Evolutionary conservation across 35 echinoderm and acorn worm species (phyloP).

Genomic region (Heliocidaris erythrogramma): DNA sequence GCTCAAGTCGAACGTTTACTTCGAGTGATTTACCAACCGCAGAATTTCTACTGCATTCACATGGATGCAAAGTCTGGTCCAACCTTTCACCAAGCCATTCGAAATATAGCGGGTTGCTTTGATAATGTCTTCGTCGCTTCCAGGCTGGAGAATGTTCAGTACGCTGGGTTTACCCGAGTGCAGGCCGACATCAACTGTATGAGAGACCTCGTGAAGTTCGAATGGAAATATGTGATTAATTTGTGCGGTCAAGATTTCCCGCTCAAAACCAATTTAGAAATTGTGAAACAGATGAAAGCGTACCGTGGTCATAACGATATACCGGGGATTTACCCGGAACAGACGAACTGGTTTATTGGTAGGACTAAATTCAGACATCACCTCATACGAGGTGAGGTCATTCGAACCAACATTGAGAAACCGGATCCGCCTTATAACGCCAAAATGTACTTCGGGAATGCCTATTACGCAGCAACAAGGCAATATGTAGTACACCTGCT

Average conservation of each 20-base stretch:
- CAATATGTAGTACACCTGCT: constrained; percentile 57
- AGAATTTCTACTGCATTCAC: constrained; percentile 77
- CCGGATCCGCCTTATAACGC: constrained; percentile 50
- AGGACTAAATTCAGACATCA: constrained; percentile 13
- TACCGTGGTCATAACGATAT: constrained; percentile 66
- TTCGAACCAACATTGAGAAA: constrained; percentile 39
- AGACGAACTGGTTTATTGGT: background rate
- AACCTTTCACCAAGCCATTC: constrained; percentile 49
- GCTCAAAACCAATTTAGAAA: constrained; percentile 81
- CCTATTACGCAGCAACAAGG: constrained; percentile 43
- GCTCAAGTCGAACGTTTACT: constrained; percentile 65
- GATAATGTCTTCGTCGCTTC: constrained; percentile 78
- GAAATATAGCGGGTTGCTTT: constrained; percentile 59
- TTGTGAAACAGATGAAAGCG: constrained; percentile 63
- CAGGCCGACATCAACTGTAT: constrained; percentile 79
- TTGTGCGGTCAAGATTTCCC: constrained; percentile 75
- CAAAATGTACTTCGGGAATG: constrained; percentile 57
- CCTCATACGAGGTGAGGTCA: background rate
- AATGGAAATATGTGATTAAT: constrained; percentile 75
- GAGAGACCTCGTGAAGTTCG: constrained; percentile 52
- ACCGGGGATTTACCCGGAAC: constrained; percentile 19
- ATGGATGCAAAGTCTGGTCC: constrained; percentile 62
- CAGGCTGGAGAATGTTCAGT: constrained; percentile 48
- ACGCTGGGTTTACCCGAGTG: constrained; percentile 11
- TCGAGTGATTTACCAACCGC: constrained; percentile 79